Conservation (phyloP, 30 jellyfish, hydroid and myxozoan species). For the Pseudorhiza aurosa region DNA sequence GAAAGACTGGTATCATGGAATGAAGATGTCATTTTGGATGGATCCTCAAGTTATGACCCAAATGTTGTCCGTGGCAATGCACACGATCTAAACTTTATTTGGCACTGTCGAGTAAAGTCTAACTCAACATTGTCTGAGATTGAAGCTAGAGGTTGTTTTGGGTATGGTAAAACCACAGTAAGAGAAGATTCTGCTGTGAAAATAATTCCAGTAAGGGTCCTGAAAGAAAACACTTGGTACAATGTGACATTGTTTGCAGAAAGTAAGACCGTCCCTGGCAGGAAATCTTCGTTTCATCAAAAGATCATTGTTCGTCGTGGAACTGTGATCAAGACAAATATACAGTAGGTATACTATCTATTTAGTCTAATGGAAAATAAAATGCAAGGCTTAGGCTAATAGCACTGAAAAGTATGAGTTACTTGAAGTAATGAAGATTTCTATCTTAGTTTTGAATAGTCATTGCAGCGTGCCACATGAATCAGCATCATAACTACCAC, state of each 20-base stretch:
- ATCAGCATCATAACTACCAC: no score
- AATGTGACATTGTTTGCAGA: not conserved
- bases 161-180: constrained; percentile 9
- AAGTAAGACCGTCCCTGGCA: constrained; percentile 10
- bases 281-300: not conserved
- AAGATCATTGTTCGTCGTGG: constrained; percentile 3
- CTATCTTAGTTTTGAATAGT: no score
- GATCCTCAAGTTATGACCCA: no score
- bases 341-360: constrained; percentile 18
- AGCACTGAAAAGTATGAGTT: no score
- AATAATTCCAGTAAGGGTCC: constrained; percentile 21
- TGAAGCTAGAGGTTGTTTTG: constrained; percentile 42
- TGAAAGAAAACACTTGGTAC: constrained; percentile 6
- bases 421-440: no score
- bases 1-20: no score
- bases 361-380: no score
- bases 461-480: no score
- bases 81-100: not conserved
- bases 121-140: not conserved
- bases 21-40: no score
- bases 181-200: not conserved
- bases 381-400: no score
- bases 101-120: no score
- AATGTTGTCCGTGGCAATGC: not conserved
- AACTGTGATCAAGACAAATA: not conserved